Evolutionary conservation across 1,140 invertebrate species (phyloP).

Genomic region (Drosophila parvula): DNA sequence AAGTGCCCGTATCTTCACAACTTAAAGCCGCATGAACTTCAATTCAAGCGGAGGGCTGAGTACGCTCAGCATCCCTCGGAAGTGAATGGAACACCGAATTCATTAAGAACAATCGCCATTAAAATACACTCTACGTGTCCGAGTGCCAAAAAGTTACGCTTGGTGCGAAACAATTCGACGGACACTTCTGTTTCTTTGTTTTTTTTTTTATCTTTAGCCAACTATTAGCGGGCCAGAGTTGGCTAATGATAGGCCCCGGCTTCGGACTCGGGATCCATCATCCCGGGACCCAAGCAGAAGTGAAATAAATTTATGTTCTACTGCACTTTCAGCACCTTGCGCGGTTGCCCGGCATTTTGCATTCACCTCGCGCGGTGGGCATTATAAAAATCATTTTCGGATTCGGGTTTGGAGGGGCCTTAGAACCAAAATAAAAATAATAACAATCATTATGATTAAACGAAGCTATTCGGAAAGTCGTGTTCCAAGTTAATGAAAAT

Average conservation of each 20-base stretch:
- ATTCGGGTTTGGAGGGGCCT: slow-evolving; percentile 13
- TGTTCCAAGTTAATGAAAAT: slow-evolving; percentile 84
- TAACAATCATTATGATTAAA: slow-evolving; percentile 84
- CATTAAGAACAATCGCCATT: slow-evolving; percentile 75
- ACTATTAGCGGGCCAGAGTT: slow-evolving; percentile 41
- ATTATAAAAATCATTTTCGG: slow-evolving; percentile 48
- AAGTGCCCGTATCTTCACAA: slow-evolving; percentile 54
- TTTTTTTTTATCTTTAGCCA: slow-evolving; percentile 19
- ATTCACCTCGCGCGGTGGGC: slow-evolving; percentile 40
- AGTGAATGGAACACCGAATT: slow-evolving; percentile 65
- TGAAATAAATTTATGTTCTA: slow-evolving; percentile 68
- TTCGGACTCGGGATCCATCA: slow-evolving; percentile 31
- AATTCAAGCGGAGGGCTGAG: slow-evolving; percentile 71
- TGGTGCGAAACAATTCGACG: slow-evolving; percentile 61
- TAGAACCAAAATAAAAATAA: slow-evolving; percentile 70
- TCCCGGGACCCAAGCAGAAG: slow-evolving; percentile 25
- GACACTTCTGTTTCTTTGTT: slow-evolving; percentile 33
- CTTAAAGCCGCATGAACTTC: slow-evolving; percentile 69
- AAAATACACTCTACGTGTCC: slow-evolving; percentile 14
- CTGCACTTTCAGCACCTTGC: slow-evolving; percentile 69
- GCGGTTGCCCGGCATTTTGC: slow-evolving; percentile 35
- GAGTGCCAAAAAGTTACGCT: slow-evolving; percentile 71
- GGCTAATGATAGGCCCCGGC: slow-evolving; percentile 47
- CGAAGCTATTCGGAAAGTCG: slow-evolving; percentile 80
- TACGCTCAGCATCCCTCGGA: slow-evolving; percentile 56